Conservation (phyloP, 2,888 invertebrate genomes). For the Pantelozetes paolii region DNA sequence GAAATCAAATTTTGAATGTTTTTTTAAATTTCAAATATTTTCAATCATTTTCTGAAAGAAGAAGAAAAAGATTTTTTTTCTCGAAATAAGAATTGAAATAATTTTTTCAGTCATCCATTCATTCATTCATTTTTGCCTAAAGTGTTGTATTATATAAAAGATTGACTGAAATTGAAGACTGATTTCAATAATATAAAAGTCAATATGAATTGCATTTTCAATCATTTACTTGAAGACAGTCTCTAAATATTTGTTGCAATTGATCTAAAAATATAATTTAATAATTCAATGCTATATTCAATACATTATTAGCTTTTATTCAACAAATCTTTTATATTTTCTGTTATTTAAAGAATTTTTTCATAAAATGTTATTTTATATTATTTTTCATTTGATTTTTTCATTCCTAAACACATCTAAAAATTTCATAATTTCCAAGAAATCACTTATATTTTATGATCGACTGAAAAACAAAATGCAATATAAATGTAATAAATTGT, state of each 20-base stretch:
- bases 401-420: too few species aligned
- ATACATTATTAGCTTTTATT: too few species aligned
- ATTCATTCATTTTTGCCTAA: constrained; percentile 13
- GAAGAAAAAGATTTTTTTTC: not conserved
- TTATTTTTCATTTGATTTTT: too few species aligned
- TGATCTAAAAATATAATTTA: not conserved
- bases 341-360: too few species aligned
- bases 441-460: too few species aligned
- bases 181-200: not conserved
- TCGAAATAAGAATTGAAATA: not conserved
- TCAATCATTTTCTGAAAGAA: not conserved
- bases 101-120: too few species aligned
- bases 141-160: not conserved
- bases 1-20: not conserved
- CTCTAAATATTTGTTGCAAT: not conserved
- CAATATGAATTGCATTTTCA: not conserved
- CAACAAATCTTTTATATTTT: too few species aligned
- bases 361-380: too few species aligned
- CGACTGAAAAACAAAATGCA: too few species aligned
- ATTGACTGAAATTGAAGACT: not conserved
- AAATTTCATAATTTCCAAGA: too few species aligned
- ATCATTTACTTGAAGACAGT: not conserved
- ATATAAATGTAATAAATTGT: too few species aligned
- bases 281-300: too few species aligned
- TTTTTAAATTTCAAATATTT: constrained; percentile 10